A percentile compares a stretch with the other conserved stretches of the same genome.
phyloP scores from a whole-genome alignment of 2,797 vertebrate genomes.

The Emydoidea blandingii region DNA sequence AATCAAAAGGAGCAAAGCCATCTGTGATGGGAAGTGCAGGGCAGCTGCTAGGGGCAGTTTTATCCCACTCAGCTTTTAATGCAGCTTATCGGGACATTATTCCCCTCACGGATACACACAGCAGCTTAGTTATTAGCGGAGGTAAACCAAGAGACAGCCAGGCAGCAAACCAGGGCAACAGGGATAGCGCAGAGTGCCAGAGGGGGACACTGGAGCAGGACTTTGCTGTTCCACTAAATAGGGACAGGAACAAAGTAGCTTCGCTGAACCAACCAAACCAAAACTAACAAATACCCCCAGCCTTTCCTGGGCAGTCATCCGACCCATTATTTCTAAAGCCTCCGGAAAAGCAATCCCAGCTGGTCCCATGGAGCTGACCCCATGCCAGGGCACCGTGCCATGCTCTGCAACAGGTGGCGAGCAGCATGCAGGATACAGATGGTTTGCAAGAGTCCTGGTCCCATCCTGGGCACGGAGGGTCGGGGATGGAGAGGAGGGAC shows the following conservation, averaged over 20 bases:
- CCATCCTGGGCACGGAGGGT: background rate
- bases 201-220: background rate
- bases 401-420: background rate
- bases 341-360: background rate
- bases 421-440: background rate
- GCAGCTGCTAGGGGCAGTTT: background rate
- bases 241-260: background rate
- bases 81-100: background rate
- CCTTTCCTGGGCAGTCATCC: background rate
- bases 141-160: background rate
- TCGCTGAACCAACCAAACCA: background rate
- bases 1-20: background rate
- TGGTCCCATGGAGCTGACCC: background rate
- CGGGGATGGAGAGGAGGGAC: background rate
- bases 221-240: background rate
- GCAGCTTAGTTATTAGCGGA: background rate
- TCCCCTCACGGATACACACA: background rate
- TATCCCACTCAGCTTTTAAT: background rate
- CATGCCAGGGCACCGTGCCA: background rate
- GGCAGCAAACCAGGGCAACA: background rate
- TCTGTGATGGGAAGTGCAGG: background rate
- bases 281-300: background rate
- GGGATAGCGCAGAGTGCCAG: background rate
- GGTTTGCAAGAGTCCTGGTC: background rate
- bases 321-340: background rate